Evolutionary conservation across 2,113 vertebrate species (phyloP).

Genomic region (Callorhinus ursinus): DNA sequence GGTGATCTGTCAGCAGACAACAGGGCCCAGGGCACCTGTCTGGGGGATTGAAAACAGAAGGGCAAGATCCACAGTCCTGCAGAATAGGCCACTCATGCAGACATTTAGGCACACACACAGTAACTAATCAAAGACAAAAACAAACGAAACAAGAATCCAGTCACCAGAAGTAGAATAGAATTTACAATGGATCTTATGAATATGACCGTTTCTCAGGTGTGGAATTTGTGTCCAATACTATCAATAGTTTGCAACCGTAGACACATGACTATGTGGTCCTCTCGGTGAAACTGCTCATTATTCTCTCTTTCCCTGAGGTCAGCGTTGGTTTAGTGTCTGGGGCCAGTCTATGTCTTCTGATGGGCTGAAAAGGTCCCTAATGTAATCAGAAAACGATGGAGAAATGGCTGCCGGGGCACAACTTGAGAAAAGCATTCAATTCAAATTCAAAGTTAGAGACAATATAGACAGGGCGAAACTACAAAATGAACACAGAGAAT

Average conservation of each 20-base stretch:
- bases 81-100: not conserved
- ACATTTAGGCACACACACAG: not conserved
- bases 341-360: not conserved
- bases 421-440: not conserved
- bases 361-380: not conserved
- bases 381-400: not conserved
- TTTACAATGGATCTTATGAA: not conserved
- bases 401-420: not conserved
- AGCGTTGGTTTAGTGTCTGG: not conserved
- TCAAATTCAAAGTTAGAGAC: not conserved
- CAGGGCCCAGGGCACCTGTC: not conserved
- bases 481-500: not conserved
- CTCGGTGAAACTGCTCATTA: not conserved
- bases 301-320: not conserved
- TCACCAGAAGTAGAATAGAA: not conserved
- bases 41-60: not conserved
- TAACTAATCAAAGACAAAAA: not conserved
- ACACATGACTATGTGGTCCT: not conserved
- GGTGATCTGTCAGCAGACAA: not conserved
- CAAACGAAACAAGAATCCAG: not conserved
- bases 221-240: not conserved
- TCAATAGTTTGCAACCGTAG: fast-evolving
- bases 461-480: not conserved
- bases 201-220: fast-evolving
- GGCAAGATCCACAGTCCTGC: fast-evolving